A percentile compares a stretch with the other conserved stretches of the same genome.
Conservation (phyloP, 2,113 vertebrate species). For the Colinus virginianus region DNA sequence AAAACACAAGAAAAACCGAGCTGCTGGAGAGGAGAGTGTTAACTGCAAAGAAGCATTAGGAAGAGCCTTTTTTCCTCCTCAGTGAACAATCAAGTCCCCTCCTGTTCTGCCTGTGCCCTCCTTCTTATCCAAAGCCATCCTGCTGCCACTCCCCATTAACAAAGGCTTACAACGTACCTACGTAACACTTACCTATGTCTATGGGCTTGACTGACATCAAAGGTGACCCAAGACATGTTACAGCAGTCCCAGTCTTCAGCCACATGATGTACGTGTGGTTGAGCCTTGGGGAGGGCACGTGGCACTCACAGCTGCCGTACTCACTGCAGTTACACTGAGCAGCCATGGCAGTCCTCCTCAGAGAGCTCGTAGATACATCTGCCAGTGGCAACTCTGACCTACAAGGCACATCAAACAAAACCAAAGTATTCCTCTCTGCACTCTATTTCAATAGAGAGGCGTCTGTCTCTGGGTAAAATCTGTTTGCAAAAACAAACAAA, state of each 20-base stretch:
- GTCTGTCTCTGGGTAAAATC: background rate
- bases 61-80: background rate
- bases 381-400: constrained; percentile 58
- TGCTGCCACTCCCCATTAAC: background rate
- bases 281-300: constrained; percentile 48
- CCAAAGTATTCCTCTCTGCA: fast-evolving
- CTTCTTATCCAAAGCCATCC: background rate
- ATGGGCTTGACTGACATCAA: constrained; percentile 66
- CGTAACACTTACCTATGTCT: constrained; percentile 73
- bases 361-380: background rate
- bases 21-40: background rate
- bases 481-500: background rate
- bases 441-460: fast-evolving
- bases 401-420: background rate
- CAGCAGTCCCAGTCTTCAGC: constrained; percentile 57
- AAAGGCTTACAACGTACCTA: background rate
- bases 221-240: constrained; percentile 66
- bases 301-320: constrained; percentile 72
- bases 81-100: background rate
- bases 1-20: background rate
- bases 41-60: background rate
- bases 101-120: background rate
- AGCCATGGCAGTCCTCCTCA: background rate
- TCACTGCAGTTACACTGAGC: constrained; percentile 59
- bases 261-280: constrained; percentile 72